Conservation (phyloP, 2,797 vertebrate genomes). For the Hozukius guyotensis region DNA sequence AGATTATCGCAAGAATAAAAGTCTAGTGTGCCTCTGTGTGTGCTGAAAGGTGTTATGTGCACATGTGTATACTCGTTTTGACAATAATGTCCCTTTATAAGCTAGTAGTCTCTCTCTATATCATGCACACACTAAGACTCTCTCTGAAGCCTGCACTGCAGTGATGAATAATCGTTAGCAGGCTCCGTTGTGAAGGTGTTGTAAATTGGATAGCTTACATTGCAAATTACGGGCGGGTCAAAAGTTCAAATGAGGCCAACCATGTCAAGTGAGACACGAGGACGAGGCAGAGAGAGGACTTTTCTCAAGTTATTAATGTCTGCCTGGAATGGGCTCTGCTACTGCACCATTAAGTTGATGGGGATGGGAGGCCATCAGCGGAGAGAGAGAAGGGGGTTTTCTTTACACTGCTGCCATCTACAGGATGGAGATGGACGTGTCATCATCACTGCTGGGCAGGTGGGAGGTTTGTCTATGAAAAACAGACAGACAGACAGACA, state of each 20-base stretch:
- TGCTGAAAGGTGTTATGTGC: background rate
- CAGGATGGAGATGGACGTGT: slow-evolving; percentile 5
- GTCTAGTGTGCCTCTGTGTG: background rate
- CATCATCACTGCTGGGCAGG: background rate
- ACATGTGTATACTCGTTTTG: background rate
- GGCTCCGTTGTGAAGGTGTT: slow-evolving; percentile 61
- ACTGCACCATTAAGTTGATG: slow-evolving; percentile 24
- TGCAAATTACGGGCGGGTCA: slow-evolving; percentile 70
- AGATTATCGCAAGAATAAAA: background rate
- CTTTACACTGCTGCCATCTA: slow-evolving; percentile 77
- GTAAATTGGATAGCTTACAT: slow-evolving; percentile 67
- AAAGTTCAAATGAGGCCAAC: slow-evolving; percentile 67
- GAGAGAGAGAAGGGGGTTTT: slow-evolving; percentile 3
- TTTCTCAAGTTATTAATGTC: slow-evolving; percentile 59
- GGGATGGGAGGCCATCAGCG: background rate
- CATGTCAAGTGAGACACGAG: slow-evolving; percentile 55
- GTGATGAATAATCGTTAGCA: slow-evolving; percentile 48
- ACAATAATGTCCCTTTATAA: background rate
- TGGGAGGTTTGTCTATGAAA: background rate
- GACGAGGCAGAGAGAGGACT: slow-evolving; percentile 45
- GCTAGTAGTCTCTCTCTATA: background rate
- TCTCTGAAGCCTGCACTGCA: slow-evolving; percentile 15
- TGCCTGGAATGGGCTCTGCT: slow-evolving; percentile 25
- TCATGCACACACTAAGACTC: background rate
- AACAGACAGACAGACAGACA: background rate